Base-by-base conservation (phyloP, 2,888 invertebrate species). In the Drosophila nigritarsus region DNA sequence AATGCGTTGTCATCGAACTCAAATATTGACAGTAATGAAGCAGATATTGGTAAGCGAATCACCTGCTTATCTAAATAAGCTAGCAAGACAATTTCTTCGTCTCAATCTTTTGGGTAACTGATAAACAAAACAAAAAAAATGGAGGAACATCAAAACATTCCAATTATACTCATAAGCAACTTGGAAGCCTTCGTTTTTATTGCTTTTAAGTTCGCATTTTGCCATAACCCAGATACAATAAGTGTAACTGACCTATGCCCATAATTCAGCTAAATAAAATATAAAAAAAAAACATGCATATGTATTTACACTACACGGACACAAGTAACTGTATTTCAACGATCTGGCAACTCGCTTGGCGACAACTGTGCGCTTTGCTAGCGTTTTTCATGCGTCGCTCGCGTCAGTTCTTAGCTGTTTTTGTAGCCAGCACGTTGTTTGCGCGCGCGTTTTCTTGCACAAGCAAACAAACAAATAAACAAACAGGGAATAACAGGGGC, bases 351-450 rank as follows among this genome's bases (percentile, higher is more conserved):
- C 77, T 11, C 50, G 15, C 5, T 4, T 42, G 24, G 78, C 49
- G 83, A 75, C 60, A 68, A 53, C 61, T 34, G 69, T 49, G 78
- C 82, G 87, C 87, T 80, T 78, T 58, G 65, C 73, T 78, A 78
- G 80, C 80, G 78, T 60, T 78, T 76, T 78, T 73, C 42, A 8
- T 29, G 40, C 58, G 62, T 61, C 58, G n/a, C 50, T 55, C 49
- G 51, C 64, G 27, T 77, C 55, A 80, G 80, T 79, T 76, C 56
- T 56, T 73, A 63, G 80, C 77, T 78, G 78, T 78, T 80, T 78
- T 80, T 65, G 45, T 73, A 54, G 77, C 48, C 65, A 63, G 73
- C 80, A 78, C 78, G 80, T 77, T 80, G 73, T 27, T 58, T 49
- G 18, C 48, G 53, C 67, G 64, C 77, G 78, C 71, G 70, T 80